A percentile compares a stretch with the other conserved stretches of the same genome.
phyloP scores from a whole-genome alignment of 2,113 vertebrate genomes.

The Calyptommatus sinebrachiatus region DNA sequence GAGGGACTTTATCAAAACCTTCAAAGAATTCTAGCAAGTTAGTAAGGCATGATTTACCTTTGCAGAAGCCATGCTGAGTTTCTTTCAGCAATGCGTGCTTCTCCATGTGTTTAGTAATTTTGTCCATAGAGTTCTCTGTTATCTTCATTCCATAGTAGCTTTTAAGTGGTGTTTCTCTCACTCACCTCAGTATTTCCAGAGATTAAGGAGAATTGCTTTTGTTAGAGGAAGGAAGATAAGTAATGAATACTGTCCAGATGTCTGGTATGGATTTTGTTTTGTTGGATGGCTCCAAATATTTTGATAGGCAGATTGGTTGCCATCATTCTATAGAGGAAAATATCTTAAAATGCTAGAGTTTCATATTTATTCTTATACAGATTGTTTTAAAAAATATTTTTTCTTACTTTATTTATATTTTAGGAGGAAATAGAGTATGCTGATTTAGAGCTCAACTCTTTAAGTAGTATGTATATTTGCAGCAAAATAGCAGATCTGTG shows the following conservation, averaged over 20 bases:
- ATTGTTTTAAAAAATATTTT: neutral
- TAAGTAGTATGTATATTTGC: neutral
- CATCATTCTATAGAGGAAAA: neutral
- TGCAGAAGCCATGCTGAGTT: too few species aligned
- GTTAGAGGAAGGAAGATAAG: neutral
- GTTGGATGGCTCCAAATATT: slow-evolving; percentile 6
- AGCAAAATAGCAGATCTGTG: neutral
- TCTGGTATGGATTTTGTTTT: slow-evolving; percentile 16
- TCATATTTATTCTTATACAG: neutral
- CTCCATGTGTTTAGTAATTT: too few species aligned
- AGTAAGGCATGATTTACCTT: too few species aligned
- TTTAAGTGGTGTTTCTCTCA: slow-evolving; percentile 21
- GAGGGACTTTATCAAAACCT: too few species aligned
- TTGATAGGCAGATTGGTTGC: slow-evolving; percentile 4
- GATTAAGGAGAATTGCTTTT: slow-evolving; percentile 26
- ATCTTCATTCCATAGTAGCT: slow-evolving; percentile 26
- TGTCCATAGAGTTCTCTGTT: slow-evolving; percentile 42
- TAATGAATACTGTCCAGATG: slow-evolving; percentile 16
- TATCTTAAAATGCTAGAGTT: slow-evolving; percentile 2
- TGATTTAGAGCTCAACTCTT: neutral
- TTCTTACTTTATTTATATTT: neutral
- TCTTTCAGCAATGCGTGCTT: too few species aligned
- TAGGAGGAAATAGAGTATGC: neutral
- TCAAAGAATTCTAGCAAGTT: too few species aligned
- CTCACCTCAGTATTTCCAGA: slow-evolving; percentile 18